Evolutionary conservation across 2,113 vertebrate species (phyloP), one percentile per base, ranked within the genome.

Genomic region (Triplophysa rosa): DNA sequence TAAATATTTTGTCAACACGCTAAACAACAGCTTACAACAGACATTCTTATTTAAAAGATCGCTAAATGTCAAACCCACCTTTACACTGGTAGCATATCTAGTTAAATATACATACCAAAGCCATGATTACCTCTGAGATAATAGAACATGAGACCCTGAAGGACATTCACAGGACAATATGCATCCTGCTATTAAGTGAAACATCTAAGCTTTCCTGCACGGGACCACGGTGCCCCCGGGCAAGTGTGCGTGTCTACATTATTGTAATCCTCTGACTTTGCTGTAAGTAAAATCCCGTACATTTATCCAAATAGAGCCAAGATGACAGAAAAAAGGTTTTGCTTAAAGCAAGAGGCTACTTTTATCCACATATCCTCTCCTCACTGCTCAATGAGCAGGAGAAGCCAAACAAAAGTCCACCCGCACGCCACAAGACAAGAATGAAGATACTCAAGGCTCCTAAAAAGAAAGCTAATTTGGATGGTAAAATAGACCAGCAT

Each of bases 391-490:
- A 75, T 42, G 67, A 70, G 81, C 70, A 80, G 80, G 83, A 49
- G 81, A 84, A 79, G 73, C 83, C 81, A 77, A 83, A 83, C 80
- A 84, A 80, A 76, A 84, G 61, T 65, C 29, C n/a, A 58, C n/a
- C 59, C 52, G 29, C 75, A 61, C 47, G 72, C 1, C 17, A 24
- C 52, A 21, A 54, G 56, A 64, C 56, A 71, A 56, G 62, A 67
- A 74, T 4, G 17, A 24, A 49, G 82, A 49, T 80, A 71, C 81
- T 62, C 67, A 73, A 77, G 40, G 21, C 47, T 59, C 42, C 75
- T 72, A 29, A 67, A 49, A 81, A 19, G 71, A 75, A 69, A 23
- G 71, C 77, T 80, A 62, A 49, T 78, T 63, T 80, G 42, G 65
- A 82, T 79, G 79, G 58, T 69, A 65, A 66, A 79, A 83, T 74